phyloP scores from a whole-genome alignment of 2,113 vertebrate species.

The Sceloporus undulatus region DNA sequence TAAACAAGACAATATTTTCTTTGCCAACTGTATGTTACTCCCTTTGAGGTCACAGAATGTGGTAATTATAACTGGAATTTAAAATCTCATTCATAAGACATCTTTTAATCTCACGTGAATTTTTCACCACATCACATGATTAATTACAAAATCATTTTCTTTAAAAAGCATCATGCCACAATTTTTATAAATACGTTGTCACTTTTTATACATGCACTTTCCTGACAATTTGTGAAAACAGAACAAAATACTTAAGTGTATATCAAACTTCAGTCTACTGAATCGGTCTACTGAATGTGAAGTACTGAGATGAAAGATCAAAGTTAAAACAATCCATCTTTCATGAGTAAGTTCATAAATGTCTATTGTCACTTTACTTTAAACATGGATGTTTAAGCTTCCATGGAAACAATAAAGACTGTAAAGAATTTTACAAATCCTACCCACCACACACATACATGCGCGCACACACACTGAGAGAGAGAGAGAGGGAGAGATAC shows the following conservation, averaged over 20 bases:
- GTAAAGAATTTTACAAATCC: conserved; percentile 81
- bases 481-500: conserved; percentile 35
- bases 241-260: neutral
- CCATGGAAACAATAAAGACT: conserved; percentile 82
- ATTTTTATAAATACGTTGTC: too few species aligned
- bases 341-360: conserved; percentile 78
- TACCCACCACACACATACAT: conserved; percentile 27
- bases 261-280: conserved; percentile 27
- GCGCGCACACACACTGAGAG: neutral
- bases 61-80: conserved; percentile 18
- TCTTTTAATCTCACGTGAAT: neutral
- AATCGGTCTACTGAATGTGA: conserved; percentile 63
- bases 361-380: conserved; percentile 74
- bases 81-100: neutral
- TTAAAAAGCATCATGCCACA: too few species aligned
- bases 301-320: conserved; percentile 62
- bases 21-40: conserved; percentile 29
- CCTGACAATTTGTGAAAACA: neutral
- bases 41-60: conserved; percentile 44
- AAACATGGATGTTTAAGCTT: conserved; percentile 81
- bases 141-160: neutral
- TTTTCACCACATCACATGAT: neutral
- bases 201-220: too few species aligned
- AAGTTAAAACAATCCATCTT: conserved; percentile 79
- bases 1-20: conserved; percentile 57